Evolutionary conservation across 2,797 vertebrate species (phyloP), one percentile per base, ranked within the genome.

Genomic region (Tokudaia tokunoshimensis): DNA sequence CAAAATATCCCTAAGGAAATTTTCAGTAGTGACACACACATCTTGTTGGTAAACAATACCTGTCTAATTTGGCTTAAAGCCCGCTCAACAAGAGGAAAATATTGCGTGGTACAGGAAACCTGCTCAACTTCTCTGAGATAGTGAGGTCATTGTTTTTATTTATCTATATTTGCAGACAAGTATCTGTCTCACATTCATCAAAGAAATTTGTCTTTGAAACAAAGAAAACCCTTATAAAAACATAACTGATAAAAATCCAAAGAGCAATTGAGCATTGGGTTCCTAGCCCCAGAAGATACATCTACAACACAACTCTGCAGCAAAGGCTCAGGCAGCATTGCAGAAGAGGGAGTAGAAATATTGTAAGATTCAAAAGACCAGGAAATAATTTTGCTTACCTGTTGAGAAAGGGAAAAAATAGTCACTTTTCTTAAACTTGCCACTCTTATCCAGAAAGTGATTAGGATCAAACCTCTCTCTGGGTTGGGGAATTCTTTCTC

Each of bases 401-500:
- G 97, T 47, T 88, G 98, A 98, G 84, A 98, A 99, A 59, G 97
- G 92, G 81, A 98, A 88, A 83, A 98, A 98, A 55, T 97, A 97
- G 52, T 98, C 97, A 87, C 94, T 98, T 89, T 98, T 98, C 96
- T 97, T 98, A 89, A 99, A 99, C 63, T 47, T 50, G 7, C 98
- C 98, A 0, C 95, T 37, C 34, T 97, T 93, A 94, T 98, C 98
- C 85, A 99, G 90, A 84, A 99, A 99, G 96, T 98, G 98, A 12
- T 93, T 94, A 55, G 98, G 98, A 84, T 98, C 98, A 96, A 98
- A 99, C 7, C 52, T 65, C 1, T n/a, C n/a, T 97, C 67, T 67
- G 98, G 98, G 41, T 98, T 98, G 29, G 97, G 97, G 94, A 98
- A 98, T 31, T 97, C 96, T 57, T 97, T 79, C 0, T 97, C 82